A percentile compares a stretch with the other conserved stretches of the same genome.
Evolutionary conservation across 2,888 invertebrate species (phyloP).

Genomic region (Tachina fera): DNA sequence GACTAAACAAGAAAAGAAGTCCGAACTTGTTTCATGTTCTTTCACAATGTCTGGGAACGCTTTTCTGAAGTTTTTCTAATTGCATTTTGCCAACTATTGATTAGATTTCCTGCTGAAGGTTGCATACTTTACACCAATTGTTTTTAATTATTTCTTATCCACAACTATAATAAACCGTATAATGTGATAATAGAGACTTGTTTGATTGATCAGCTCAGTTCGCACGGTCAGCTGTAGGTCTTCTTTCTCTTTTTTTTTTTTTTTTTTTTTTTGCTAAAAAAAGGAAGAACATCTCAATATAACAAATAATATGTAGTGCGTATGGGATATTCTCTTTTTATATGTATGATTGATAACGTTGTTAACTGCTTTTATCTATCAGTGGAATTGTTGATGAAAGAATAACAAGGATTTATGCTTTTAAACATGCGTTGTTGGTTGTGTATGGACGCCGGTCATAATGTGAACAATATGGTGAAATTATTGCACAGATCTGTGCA

Average conservation of each 20-base stretch:
- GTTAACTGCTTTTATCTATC: constrained; percentile 45
- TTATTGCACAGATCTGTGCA: constrained; percentile 45
- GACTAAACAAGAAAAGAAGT: no score
- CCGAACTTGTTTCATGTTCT: no score
- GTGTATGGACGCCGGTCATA: constrained; percentile 31
- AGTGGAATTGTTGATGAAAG: constrained; percentile 56
- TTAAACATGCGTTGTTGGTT: constrained; percentile 23
- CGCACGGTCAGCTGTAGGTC: constrained; percentile 62
- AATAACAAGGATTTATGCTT: constrained; percentile 70
- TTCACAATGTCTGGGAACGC: no score
- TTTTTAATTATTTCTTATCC: not conserved
- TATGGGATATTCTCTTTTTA: not conserved
- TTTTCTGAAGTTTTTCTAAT: no score
- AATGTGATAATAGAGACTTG: constrained; percentile 16
- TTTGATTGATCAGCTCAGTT: constrained; percentile 55
- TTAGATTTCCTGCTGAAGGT: not conserved
- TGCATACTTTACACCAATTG: not conserved
- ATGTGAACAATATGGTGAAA: constrained; percentile 12
- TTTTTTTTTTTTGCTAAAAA: not conserved
- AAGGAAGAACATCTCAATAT: constrained; percentile 46
- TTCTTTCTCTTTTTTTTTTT: not conserved
- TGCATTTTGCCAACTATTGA: not conserved
- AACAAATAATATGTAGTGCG: not conserved
- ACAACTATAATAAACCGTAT: constrained; percentile 27
- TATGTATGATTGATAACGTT: constrained; percentile 52